A percentile compares a stretch with the other conserved stretches of the same genome.
These are phyloP conservation scores for Podocnemis expansa DNA, from an alignment of 2,113 vertebrate genomes.

Conservation along the genomic window DNA sequence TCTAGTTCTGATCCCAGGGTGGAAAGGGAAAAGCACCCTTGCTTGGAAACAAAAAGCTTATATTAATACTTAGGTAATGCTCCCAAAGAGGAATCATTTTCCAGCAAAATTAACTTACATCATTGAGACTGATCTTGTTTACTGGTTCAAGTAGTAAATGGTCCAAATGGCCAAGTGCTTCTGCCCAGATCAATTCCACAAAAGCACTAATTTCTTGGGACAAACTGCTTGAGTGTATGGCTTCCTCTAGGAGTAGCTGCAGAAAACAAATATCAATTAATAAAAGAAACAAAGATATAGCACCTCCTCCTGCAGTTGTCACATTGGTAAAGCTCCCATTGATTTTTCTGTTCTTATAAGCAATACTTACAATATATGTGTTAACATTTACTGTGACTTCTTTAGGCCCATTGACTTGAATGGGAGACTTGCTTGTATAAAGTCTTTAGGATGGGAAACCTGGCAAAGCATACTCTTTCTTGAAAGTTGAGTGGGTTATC, in stretches of 20 bases:
- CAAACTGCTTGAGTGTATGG: slow-evolving; percentile 71
- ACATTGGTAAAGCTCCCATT: background rate
- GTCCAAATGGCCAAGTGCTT: slow-evolving; percentile 81
- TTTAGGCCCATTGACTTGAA: background rate
- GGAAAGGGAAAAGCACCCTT: background rate
- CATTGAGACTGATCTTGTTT: slow-evolving; percentile 82
- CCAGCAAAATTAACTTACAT: slow-evolving; percentile 75
- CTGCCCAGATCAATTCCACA: slow-evolving; percentile 87
- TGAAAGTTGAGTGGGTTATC: background rate
- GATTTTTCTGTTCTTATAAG: background rate
- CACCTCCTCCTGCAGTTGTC: background rate
- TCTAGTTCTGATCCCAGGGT: background rate
- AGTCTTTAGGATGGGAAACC: background rate
- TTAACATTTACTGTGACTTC: background rate
- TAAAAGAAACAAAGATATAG: background rate
- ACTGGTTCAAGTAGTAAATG: slow-evolving; percentile 73
- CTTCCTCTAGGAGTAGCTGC: slow-evolving; percentile 86
- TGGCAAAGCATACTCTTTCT: background rate
- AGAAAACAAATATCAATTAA: background rate
- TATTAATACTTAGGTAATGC: background rate
- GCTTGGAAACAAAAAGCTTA: background rate
- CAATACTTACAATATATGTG: background rate
- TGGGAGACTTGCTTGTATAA: background rate
- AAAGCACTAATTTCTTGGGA: slow-evolving; percentile 83
- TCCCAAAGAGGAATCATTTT: background rate